phyloP scores from a whole-genome alignment of 64 coral and sea anemone genomes.

The Stylophora pistillata region DNA sequence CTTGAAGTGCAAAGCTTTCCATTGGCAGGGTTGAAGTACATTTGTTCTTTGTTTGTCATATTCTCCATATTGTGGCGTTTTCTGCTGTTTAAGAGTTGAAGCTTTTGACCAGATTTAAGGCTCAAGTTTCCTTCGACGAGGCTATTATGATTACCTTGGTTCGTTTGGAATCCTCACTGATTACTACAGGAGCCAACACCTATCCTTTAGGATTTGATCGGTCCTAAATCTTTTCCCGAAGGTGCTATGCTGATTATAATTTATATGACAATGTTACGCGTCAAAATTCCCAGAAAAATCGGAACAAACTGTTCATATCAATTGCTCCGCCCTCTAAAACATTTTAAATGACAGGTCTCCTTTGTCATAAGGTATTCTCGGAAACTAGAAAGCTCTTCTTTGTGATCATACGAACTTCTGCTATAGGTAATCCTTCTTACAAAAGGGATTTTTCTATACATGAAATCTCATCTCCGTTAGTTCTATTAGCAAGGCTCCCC shows the following conservation, averaged over 20 bases:
- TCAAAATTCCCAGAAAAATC: neutral
- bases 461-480: no score
- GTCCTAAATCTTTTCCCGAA: no score
- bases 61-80: neutral
- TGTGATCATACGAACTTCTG: neutral
- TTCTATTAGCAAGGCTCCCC: no score
- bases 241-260: no score
- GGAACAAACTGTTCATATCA: neutral
- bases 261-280: no score
- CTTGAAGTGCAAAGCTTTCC: conserved; percentile 5
- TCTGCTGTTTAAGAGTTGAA: neutral
- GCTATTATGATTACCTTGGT: no score
- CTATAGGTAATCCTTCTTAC: neutral
- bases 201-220: no score
- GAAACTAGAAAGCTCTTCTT: neutral
- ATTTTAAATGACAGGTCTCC: neutral
- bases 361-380: neutral
- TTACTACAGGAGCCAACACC: no score
- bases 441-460: no score
- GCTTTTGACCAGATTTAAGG: neutral
- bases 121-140: neutral
- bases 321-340: neutral
- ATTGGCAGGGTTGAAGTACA: neutral
- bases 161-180: no score
- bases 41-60: neutral